Evolutionary conservation across 2,888 invertebrate species (phyloP).

Genomic region (Diarsia mendica): DNA sequence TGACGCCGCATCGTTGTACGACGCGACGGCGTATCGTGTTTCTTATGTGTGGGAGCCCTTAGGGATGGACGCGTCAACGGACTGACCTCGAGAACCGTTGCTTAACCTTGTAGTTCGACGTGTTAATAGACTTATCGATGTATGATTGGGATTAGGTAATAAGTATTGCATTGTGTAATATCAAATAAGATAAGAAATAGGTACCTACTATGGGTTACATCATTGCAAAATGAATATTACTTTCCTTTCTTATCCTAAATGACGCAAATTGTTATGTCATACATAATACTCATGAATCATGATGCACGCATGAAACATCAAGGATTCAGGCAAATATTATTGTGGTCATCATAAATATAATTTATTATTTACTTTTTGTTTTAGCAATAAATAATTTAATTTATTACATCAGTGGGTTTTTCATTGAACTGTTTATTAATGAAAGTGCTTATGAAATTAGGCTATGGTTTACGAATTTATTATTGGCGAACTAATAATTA

Average conservation of each 20-base stretch:
- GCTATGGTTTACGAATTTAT: background rate
- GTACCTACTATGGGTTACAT: constrained; percentile 22
- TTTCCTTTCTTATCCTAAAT: constrained; percentile 37
- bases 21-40: too few species aligned
- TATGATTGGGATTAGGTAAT: background rate
- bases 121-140: background rate
- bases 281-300: background rate
- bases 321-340: constrained; percentile 11
- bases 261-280: constrained; percentile 41
- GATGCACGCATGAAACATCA: constrained; percentile 24
- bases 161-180: constrained; percentile 14
- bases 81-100: background rate
- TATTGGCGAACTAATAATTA: too few species aligned
- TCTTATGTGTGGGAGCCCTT: too few species aligned
- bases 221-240: constrained; percentile 36
- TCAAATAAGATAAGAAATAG: background rate
- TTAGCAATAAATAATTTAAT: background rate
- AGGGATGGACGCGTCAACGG: background rate
- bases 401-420: constrained; percentile 21
- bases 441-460: background rate
- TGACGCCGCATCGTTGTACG: too few species aligned
- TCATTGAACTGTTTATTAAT: background rate
- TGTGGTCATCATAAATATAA: too few species aligned
- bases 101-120: background rate
- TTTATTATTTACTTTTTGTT: background rate